Conservation (phyloP, 2,113 vertebrate species). For the Paraplagusia blochii region DNA sequence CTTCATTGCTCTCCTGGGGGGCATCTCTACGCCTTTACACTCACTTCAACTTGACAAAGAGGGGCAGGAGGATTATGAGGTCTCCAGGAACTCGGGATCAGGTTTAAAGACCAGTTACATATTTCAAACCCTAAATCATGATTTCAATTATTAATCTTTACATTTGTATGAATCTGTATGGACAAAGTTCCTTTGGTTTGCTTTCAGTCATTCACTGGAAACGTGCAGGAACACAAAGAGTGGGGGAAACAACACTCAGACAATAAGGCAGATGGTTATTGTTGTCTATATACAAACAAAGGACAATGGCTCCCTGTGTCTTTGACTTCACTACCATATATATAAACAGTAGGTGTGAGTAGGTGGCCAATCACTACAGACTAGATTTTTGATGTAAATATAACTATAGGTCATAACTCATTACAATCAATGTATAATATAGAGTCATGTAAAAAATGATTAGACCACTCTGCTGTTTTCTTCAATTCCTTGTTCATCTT, state of each 20-base stretch:
- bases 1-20: conserved; percentile 56
- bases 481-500: no score
- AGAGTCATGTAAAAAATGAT: no score
- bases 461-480: no score
- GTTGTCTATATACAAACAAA: conserved; percentile 57
- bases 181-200: no score
- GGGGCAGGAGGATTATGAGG: conserved; percentile 57
- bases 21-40: conserved; percentile 51
- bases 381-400: no score
- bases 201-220: conserved; percentile 29
- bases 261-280: conserved; percentile 60
- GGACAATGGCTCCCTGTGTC: conserved; percentile 51
- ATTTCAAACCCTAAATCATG: conserved; percentile 52
- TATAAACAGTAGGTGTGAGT: no score
- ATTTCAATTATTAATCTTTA: conserved; percentile 54
- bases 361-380: no score
- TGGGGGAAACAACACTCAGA: conserved; percentile 39
- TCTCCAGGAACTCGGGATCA: conserved; percentile 59
- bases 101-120: conserved; percentile 48
- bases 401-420: no score
- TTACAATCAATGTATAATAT: no score
- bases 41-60: conserved; percentile 61
- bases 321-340: no score
- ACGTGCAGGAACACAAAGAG: conserved; percentile 37
- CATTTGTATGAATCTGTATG: conserved; percentile 18